Evolutionary conservation across 2,113 vertebrate genomes (phyloP).

Genomic region (Seriola rivoliana): DNA sequence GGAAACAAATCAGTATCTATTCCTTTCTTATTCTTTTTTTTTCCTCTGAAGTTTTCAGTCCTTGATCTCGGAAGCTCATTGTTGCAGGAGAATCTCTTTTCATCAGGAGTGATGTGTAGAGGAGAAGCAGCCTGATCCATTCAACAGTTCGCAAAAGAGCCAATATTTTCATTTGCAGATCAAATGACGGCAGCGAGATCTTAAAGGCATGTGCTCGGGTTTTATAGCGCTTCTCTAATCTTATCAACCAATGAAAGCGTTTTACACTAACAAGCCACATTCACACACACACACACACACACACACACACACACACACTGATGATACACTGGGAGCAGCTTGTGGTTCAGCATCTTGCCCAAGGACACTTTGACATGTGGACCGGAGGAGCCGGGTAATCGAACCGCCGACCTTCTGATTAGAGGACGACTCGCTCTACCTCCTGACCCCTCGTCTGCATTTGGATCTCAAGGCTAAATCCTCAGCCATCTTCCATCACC

Average conservation of each 20-base stretch:
- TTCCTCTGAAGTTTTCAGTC: background rate
- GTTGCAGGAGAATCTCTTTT: no score
- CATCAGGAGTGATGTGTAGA: background rate
- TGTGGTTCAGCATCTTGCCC: no score
- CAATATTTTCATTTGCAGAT: background rate
- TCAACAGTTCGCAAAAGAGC: background rate
- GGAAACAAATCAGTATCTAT: background rate
- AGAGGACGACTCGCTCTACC: no score
- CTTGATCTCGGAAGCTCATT: background rate
- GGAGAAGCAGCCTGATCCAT: background rate
- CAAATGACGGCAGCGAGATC: background rate
- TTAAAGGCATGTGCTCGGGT: background rate
- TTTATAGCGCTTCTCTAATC: background rate
- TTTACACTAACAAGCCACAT: no score
- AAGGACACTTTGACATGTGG: no score
- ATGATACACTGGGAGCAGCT: no score
- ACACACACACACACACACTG: no score
- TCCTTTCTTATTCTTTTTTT: background rate
- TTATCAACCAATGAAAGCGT: no score
- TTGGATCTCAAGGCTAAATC: constrained; percentile 10
- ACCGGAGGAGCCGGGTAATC: no score
- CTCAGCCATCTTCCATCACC: background rate
- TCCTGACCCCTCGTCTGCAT: no score
- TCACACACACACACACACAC: no score
- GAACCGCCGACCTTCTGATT: no score